phyloP scores from a whole-genome alignment of 2,113 vertebrate genomes.

The Zingel zingel region DNA sequence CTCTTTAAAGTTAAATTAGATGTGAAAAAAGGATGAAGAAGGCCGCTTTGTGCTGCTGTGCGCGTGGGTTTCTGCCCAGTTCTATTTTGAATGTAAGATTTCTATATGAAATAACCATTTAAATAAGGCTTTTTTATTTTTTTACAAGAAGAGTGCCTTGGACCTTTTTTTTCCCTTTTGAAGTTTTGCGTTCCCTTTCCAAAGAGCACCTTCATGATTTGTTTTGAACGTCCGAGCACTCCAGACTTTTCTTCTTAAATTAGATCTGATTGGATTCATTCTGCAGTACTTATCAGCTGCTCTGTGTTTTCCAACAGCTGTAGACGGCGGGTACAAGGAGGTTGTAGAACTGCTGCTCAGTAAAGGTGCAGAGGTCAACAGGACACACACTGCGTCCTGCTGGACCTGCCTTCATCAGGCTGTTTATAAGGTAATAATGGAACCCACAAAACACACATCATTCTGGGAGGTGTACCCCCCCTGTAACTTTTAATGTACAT shows the following conservation, averaged over 20 bases:
- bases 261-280: not conserved
- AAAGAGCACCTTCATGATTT: too few species aligned
- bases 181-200: too few species aligned
- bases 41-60: too few species aligned
- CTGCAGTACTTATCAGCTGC: not conserved
- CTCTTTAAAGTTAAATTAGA: not conserved
- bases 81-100: too few species aligned
- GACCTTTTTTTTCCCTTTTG: too few species aligned
- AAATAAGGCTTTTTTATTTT: too few species aligned
- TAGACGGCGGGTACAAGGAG: slow-evolving; percentile 83
- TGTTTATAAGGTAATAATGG: slow-evolving; percentile 78
- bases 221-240: too few species aligned
- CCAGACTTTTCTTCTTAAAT: too few species aligned
- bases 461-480: not conserved
- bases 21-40: not conserved
- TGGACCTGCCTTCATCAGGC: slow-evolving; percentile 97
- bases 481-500: not conserved
- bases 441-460: not conserved
- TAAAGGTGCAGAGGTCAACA: slow-evolving; percentile 87
- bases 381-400: slow-evolving; percentile 89
- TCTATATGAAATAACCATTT: too few species aligned
- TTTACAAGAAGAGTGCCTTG: too few species aligned
- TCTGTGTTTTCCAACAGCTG: slow-evolving; percentile 77
- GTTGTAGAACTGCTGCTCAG: slow-evolving; percentile 85
- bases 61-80: too few species aligned